These are phyloP conservation scores for crab-eating macaque (Macaca fascicularis) DNA, from an alignment of 2,113 vertebrate genomes.

Conservation along the genomic window T2T-MFA8v1.1 NC_088395.1:43953001-43953500, in stretches of 20 bases:
- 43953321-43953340: neutral
- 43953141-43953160: neutral
- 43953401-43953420: neutral
- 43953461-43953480: neutral
- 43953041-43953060: constrained; percentile 4
- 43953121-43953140: neutral
- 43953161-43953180: constrained; percentile 1
- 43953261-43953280: neutral
- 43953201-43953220: neutral
- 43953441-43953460: neutral
- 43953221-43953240: neutral
- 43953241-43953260: constrained; percentile 24
- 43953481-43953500: constrained; percentile 5
- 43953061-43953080: neutral
- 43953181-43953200: neutral
- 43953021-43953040: neutral
- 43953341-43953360: neutral
- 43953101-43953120: neutral
- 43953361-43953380: constrained; percentile 7
- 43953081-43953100: neutral
- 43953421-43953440: neutral
- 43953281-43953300: neutral
- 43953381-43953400: neutral
- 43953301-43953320: constrained; percentile 22
- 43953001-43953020: neutral